Evolutionary conservation across 2,113 vertebrate genomes (phyloP), one percentile per base, ranked within the genome.

Genomic region (Zapus hudsonius): DNA sequence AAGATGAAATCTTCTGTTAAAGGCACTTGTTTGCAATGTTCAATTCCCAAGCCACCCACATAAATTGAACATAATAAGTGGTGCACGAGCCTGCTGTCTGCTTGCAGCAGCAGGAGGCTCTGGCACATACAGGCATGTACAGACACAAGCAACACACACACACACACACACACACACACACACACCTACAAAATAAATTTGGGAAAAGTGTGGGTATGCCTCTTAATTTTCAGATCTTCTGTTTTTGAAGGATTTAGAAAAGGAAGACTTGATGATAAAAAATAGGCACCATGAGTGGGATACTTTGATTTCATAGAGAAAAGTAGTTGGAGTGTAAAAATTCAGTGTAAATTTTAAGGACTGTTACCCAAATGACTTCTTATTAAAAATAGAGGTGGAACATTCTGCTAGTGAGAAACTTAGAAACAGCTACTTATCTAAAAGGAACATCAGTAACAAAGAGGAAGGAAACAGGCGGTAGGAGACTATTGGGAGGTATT

Each of bases 221-320:
- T 61, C 10, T 66, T 75, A 6, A 38, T 69, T 57, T 90, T 84
- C 74, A 80, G 42, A 84, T 61, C 2, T 84, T 44, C 23, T 2
- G 10, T 55, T 80, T 67, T 16, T 76, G 23, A 38, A 20, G 85
- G 17, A 55, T 36, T 59, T 87, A 4, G 27, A 82, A 72, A 10
- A 88, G 31, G 23, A 78, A 42, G 19, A 64, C 17, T 36, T 64
- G 4, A 52, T 42, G 42, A 13, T 76, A 88, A 44, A 70, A 92
- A 75, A 15, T 36, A 59, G 87, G 52, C 4, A 64, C 2, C 29
- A 55, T 42, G 25, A 72, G 16, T 36, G 7, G 52, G 17, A 76
- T 84, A 64, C 47, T 29, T n/a, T 63, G 25, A 67, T 92, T 88
- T 61, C 22, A 90, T 36, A 57, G 59, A 36, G 69, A 82, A 74